Base-by-base conservation (phyloP, 2,113 vertebrate species). In the Nicator chloris region DNA sequence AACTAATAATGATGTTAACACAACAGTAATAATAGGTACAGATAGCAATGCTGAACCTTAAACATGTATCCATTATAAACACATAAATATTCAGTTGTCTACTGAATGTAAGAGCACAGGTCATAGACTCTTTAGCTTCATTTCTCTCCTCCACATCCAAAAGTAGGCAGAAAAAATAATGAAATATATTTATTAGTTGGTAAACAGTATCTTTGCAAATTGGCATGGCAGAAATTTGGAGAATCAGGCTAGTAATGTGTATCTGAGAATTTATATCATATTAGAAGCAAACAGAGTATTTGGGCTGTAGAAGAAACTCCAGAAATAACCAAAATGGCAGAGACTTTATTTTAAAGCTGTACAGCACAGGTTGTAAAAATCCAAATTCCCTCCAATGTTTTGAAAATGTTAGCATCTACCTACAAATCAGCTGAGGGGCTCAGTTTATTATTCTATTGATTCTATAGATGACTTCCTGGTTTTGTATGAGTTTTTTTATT, bases 71-170 rank as follows among this genome's bases (percentile, higher is more conserved):
- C 87, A 90, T 95, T 88, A 92, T 80, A 94, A 92, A 92, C 71
- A 94, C 54, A 93, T 92, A 95, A 95, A 95, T 80, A 96, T 90
- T 88, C 92, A 83, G 75, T 53, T 92, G 51, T 72, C 94, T 93
- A 70, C 50, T 44, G n/a, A n/a, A n/a, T n/a, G 18, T 60, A 71
- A 90, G 75, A 91, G 68, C 82, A 90, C 60, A 92, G 93, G 92
- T 95, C 94, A 93, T 37, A 80, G 20, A 76, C 42, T 76, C 70
- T 94, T 79, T 76, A 90, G 87, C 66, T 91, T 94, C 22, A 71
- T 83, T 90, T 59, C 84, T 45, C 68, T 91, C 91, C 68, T 85
- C 65, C n/a, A 83, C 20, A 82, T 75, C 14, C 76, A 91, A 92
- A 94, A 86, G 68, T 27, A 88, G 54, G 26, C 68, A 86, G 39